Percentiles rank a stretch among this genome's conserved stretches.
These are phyloP conservation scores for Falco cherrug DNA, from an alignment of 2,797 vertebrate genomes.

Conservation along the genomic window DNA sequence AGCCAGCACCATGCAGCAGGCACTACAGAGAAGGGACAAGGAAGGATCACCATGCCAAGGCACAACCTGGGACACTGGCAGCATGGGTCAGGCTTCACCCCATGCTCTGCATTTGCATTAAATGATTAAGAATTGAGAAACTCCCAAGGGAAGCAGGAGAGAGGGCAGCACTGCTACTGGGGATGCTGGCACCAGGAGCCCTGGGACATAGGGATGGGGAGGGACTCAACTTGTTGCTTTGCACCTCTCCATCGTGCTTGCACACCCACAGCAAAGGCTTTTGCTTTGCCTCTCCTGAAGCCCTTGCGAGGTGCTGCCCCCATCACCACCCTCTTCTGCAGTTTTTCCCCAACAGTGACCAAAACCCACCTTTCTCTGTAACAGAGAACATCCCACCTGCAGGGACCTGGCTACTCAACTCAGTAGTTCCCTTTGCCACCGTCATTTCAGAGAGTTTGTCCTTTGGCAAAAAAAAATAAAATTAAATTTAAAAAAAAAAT, in stretches of 20 bases:
- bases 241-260: neutral
- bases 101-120: fast-evolving
- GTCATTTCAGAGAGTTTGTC: neutral
- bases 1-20: neutral
- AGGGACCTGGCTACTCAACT: neutral
- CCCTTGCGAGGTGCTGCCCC: neutral
- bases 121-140: neutral
- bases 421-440: neutral
- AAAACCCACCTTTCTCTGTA: neutral
- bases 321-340: neutral
- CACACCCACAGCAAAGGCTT: fast-evolving
- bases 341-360: neutral
- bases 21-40: neutral
- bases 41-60: neutral
- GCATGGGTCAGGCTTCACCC: neutral
- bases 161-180: neutral
- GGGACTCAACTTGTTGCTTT: neutral
- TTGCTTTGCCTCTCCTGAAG: neutral
- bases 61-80: too few species aligned
- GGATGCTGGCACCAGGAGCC: neutral
- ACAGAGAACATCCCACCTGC: neutral
- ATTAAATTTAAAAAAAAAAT: neutral
- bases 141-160: neutral
- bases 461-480: neutral
- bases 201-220: neutral